phyloP scores from a whole-genome alignment of 35 echinoderm and acorn worm genomes.

The Strongylocentrotus purpuratus region DNA sequence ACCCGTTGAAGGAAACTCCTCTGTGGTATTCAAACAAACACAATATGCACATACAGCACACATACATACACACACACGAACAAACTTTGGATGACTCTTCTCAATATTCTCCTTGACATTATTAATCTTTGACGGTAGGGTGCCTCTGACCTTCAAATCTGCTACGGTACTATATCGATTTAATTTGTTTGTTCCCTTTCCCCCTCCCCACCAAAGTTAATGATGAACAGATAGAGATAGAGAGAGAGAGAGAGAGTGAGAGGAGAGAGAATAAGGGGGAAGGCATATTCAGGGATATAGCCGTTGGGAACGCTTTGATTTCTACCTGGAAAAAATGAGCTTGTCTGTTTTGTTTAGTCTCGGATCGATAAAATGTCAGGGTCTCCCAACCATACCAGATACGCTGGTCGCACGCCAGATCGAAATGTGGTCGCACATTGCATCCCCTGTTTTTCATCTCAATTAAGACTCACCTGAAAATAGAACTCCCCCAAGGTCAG shows the following conservation, averaged over 20 bases:
- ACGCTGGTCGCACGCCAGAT: background rate
- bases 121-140: background rate
- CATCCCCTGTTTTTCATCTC: background rate
- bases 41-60: too few relatives aligned
- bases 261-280: background rate
- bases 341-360: background rate
- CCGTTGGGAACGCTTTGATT: background rate
- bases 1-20: too few relatives aligned
- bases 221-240: background rate
- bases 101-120: background rate
- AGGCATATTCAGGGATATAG: too few relatives aligned
- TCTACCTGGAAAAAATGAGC: too few relatives aligned
- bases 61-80: too few relatives aligned
- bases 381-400: background rate
- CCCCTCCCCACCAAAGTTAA: background rate
- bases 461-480: background rate
- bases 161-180: background rate
- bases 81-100: background rate
- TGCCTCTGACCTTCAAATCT: background rate
- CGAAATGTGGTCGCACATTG: background rate
- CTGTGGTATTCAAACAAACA: too few relatives aligned
- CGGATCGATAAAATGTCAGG: background rate
- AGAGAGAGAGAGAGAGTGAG: background rate
- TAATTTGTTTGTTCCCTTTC: background rate
- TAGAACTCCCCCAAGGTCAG: background rate